Evolutionary conservation across 2,888 invertebrate species (phyloP).

Genomic region (Nemurella pictetii): DNA sequence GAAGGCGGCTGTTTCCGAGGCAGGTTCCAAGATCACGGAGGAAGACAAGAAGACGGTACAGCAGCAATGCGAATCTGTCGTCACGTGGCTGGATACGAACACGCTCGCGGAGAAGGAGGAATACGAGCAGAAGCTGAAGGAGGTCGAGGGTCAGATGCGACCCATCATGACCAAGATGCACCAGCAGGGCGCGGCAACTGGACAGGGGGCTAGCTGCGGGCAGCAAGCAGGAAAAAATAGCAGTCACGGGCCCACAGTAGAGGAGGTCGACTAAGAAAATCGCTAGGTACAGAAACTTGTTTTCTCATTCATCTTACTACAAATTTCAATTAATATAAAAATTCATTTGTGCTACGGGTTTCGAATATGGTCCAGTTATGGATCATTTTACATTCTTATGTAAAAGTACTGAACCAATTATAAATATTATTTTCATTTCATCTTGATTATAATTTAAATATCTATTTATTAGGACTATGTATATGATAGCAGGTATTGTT

Average conservation of each 20-base stretch:
- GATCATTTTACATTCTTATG: no score
- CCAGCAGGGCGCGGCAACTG: constrained; percentile 43
- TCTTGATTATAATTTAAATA: no score
- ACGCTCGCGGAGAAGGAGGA: constrained; percentile 66
- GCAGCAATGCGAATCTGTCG: constrained; percentile 61
- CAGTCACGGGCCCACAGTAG: constrained; percentile 54
- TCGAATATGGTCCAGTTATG: no score
- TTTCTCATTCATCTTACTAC: no score
- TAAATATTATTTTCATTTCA: no score
- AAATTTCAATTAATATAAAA: no score
- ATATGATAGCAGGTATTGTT: no score
- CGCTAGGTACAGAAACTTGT: no score
- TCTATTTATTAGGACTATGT: no score
- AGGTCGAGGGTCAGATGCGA: constrained; percentile 60
- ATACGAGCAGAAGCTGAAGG: constrained; percentile 63
- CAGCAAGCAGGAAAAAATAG: constrained; percentile 50
- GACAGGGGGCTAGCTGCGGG: constrained; percentile 45
- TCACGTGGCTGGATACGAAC: constrained; percentile 74
- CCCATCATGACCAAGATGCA: constrained; percentile 52
- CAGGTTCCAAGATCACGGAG: constrained; percentile 50
- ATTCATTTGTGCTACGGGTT: no score
- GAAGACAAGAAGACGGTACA: constrained; percentile 52
- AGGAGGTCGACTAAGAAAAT: constrained; percentile 58
- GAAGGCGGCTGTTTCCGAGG: constrained; percentile 50
- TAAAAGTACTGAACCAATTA: no score